Evolutionary conservation across 2,113 vertebrate species (phyloP).

Genomic region (Nipponia nippon): DNA sequence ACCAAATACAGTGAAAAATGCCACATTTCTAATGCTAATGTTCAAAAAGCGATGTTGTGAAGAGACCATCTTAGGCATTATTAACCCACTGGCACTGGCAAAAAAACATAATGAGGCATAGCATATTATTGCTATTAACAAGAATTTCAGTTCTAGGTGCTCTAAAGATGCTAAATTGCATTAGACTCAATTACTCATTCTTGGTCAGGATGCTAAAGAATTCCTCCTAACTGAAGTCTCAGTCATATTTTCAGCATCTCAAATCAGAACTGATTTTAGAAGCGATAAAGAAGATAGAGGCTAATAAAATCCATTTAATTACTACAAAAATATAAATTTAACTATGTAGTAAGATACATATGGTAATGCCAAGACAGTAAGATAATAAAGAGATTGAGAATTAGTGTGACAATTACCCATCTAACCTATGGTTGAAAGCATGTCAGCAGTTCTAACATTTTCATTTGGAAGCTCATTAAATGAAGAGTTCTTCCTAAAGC

Average conservation of each 20-base stretch:
- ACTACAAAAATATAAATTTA: neutral
- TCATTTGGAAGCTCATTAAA: slow-evolving; percentile 33
- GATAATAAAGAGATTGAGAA: neutral
- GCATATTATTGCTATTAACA: slow-evolving; percentile 39
- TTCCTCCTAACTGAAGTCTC: neutral
- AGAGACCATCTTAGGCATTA: neutral
- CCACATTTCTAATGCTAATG: neutral
- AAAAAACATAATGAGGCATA: slow-evolving; percentile 26
- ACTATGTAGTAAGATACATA: neutral
- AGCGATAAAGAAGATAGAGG: neutral
- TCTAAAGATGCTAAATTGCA: slow-evolving; percentile 20
- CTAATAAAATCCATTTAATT: slow-evolving; percentile 43
- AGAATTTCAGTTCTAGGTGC: slow-evolving; percentile 13
- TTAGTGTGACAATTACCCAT: neutral
- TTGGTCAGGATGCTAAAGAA: neutral
- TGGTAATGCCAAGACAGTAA: neutral
- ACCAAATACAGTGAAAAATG: slow-evolving; percentile 51
- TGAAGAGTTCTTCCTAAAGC: neutral
- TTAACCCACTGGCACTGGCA: neutral
- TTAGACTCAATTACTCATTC: slow-evolving; percentile 6
- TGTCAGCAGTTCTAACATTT: neutral
- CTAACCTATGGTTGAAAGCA: neutral
- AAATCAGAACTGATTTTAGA: neutral
- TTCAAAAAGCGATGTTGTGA: neutral
- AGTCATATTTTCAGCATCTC: neutral